Conservation (phyloP, 2,113 vertebrate genomes). For the Strigops habroptila region DNA sequence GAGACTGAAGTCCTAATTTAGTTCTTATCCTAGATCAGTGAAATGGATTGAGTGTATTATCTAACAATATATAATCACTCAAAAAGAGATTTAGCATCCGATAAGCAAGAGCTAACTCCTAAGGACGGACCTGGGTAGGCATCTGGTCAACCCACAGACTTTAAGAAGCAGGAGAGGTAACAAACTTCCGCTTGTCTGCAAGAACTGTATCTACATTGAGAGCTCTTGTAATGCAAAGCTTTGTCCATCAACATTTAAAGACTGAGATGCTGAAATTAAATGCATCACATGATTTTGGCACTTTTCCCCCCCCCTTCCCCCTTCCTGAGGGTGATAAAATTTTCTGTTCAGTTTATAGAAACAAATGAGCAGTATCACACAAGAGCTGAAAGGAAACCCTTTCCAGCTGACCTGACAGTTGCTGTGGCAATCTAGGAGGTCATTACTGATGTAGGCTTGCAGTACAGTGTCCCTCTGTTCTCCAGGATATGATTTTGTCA, state of each 20-base stretch:
- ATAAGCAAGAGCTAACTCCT: background rate
- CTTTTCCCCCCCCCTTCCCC: fast-evolving
- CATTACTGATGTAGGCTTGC: constrained; percentile 91
- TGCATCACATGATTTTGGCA: background rate
- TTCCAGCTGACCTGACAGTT: constrained; percentile 69
- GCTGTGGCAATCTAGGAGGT: constrained; percentile 83
- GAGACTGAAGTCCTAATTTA: background rate
- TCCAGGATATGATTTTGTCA: constrained; percentile 89
- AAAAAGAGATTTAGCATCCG: background rate
- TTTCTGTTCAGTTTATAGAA: background rate
- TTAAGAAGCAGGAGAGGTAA: background rate
- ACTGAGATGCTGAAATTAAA: background rate
- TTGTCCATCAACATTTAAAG: background rate
- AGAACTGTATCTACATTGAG: background rate
- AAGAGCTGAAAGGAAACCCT: background rate
- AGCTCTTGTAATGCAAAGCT: background rate
- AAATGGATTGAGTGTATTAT: background rate
- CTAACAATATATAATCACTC: background rate
- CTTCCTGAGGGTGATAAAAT: background rate
- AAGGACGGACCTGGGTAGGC: background rate
- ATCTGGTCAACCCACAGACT: background rate
- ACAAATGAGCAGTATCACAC: background rate
- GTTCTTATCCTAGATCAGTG: background rate
- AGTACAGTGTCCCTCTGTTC: constrained; percentile 93
- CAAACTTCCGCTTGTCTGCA: background rate